Evolutionary conservation across 2,888 invertebrate species (phyloP).

Genomic region (Ornithoptera priamus): DNA sequence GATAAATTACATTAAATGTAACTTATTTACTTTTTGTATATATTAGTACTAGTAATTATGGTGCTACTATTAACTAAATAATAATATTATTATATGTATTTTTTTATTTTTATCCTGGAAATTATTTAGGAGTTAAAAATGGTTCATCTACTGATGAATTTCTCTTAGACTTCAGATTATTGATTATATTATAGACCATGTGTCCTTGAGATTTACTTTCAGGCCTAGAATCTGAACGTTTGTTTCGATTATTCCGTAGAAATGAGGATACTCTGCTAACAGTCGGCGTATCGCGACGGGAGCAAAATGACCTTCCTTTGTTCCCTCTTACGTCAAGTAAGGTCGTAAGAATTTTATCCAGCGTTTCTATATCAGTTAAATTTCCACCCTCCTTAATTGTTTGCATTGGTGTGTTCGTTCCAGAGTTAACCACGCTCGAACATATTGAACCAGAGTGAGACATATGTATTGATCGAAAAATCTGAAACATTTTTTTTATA

Average conservation of each 20-base stretch:
- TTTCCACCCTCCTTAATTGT: conserved; percentile 52
- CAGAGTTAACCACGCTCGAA: conserved; percentile 57
- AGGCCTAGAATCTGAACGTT: conserved; percentile 67
- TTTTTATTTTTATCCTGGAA: not conserved
- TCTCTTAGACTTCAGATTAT: conserved; percentile 56
- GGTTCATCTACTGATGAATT: conserved; percentile 62
- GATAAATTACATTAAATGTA: conserved; percentile 23
- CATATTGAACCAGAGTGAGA: conserved; percentile 53
- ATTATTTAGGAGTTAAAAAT: conserved; percentile 65
- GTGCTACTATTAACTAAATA: conserved; percentile 27
- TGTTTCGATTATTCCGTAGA: conserved; percentile 47
- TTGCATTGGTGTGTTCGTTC: conserved; percentile 50
- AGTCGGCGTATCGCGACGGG: conserved; percentile 62
- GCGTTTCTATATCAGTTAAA: conserved; percentile 80
- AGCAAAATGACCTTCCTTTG: conserved; percentile 53
- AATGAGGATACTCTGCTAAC: conserved; percentile 56
- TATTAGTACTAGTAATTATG: conserved; percentile 15
- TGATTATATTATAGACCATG: conserved; percentile 64
- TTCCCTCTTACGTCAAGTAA: conserved; percentile 76
- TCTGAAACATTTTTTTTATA: conserved; percentile 41
- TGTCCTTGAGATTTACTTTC: conserved; percentile 70
- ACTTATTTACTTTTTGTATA: conserved; percentile 16
- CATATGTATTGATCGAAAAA: conserved; percentile 59
- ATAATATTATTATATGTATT: not conserved
- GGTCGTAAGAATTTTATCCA: conserved; percentile 83